These are phyloP conservation scores for Drosophila lini DNA, from an alignment of 1,140 invertebrate species.

Conservation along the genomic window DNA sequence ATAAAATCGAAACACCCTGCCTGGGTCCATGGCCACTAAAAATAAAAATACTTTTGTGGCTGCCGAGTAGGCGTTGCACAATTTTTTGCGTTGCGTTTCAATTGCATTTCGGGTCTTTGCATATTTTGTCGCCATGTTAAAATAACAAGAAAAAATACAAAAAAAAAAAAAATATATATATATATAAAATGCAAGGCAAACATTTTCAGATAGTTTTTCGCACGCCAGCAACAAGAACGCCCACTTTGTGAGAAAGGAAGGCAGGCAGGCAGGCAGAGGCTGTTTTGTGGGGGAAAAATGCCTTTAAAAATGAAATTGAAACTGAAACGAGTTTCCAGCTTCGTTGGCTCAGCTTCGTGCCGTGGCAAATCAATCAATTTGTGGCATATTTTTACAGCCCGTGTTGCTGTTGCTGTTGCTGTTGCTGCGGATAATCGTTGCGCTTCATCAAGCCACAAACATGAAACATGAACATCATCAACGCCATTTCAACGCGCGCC, in stretches of 20 bases:
- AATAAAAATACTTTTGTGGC: constrained; percentile 46
- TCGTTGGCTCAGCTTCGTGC: constrained; percentile 65
- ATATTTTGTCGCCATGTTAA: constrained; percentile 74
- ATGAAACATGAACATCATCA: constrained; percentile 82
- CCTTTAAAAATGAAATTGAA: constrained; percentile 77
- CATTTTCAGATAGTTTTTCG: constrained; percentile 59
- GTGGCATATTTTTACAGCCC: constrained; percentile 64
- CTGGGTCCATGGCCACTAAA: neutral
- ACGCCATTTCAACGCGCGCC: constrained; percentile 79
- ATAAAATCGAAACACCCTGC: constrained; percentile 29
- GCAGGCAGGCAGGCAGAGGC: neutral
- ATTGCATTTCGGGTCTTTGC: constrained; percentile 67
- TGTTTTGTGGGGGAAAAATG: constrained; percentile 42
- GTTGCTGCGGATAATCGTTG: constrained; percentile 72
- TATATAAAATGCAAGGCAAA: neutral
- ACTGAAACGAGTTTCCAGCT: constrained; percentile 74
- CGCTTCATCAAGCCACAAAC: constrained; percentile 80
- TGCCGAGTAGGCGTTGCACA: constrained; percentile 75
- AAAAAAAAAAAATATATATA: neutral
- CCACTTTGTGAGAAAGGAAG: constrained; percentile 37
- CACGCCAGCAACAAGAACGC: constrained; percentile 63
- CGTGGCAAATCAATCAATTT: constrained; percentile 84
- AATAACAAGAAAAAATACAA: constrained; percentile 10
- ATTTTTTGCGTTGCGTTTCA: constrained; percentile 76
- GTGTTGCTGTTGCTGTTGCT: constrained; percentile 36